These are phyloP conservation scores for Petaurus breviceps DNA, from an alignment of 2,113 vertebrate species.

Conservation along the genomic window DNA sequence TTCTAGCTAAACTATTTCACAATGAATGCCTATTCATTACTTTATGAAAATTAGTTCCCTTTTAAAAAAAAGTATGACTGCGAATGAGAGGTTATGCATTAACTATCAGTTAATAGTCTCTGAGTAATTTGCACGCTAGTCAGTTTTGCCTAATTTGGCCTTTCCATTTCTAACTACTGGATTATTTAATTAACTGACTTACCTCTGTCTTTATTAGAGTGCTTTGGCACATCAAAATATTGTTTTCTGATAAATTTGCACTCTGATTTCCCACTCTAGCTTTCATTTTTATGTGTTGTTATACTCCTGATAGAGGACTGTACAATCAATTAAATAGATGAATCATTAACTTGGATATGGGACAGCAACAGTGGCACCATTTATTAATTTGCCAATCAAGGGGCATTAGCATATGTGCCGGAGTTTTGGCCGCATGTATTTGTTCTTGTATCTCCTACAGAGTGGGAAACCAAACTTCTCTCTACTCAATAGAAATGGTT, in stretches of 20 bases:
- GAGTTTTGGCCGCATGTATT: not conserved
- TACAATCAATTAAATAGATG: not conserved
- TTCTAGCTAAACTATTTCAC: not conserved
- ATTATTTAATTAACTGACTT: not conserved
- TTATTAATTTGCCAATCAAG: not conserved
- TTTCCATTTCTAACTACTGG: not conserved
- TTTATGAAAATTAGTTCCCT: not conserved
- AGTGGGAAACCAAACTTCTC: not conserved
- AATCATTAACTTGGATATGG: not conserved
- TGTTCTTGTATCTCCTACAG: not conserved
- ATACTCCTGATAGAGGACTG: not conserved
- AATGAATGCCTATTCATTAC: not conserved
- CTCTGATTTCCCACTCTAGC: not conserved
- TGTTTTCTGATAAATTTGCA: not conserved
- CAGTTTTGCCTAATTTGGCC: not conserved
- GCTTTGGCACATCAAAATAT: not conserved
- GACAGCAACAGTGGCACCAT: not conserved
- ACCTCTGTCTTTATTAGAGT: not conserved
- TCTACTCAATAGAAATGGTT: not conserved
- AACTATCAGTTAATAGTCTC: not conserved
- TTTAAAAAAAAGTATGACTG: not conserved
- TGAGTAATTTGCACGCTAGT: not conserved
- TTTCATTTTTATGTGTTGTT: not conserved
- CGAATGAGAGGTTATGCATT: not conserved
- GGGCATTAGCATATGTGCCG: not conserved